Evolutionary conservation across 2,113 vertebrate species (phyloP).

Genomic region (Vulpes vulpes): DNA sequence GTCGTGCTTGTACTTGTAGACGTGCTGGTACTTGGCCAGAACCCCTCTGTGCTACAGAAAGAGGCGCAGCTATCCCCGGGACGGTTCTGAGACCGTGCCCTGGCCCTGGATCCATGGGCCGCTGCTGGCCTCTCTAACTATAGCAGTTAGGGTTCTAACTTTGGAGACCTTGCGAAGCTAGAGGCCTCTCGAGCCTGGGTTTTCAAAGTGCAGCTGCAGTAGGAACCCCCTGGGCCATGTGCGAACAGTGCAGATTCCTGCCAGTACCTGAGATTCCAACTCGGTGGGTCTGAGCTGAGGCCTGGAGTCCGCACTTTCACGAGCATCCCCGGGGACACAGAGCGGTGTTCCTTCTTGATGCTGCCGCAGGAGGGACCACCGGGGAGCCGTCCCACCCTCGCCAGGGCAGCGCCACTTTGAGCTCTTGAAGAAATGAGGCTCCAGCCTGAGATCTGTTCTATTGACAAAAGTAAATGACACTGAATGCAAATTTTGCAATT

Average conservation of each 20-base stretch:
- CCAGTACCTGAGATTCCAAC: not conserved
- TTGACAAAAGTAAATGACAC: not conserved
- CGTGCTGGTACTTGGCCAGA: not conserved
- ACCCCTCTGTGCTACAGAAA: not conserved
- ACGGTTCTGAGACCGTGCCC: not conserved
- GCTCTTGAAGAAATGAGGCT: not conserved
- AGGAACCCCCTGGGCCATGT: not conserved
- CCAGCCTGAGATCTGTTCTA: not conserved
- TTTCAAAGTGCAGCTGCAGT: not conserved
- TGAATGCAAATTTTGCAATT: not conserved
- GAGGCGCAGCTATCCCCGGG: no score
- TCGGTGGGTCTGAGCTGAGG: not conserved
- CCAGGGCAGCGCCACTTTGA: not conserved
- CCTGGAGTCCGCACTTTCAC: not conserved
- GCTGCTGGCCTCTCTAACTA: not conserved
- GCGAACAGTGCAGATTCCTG: not conserved
- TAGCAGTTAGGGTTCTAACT: not conserved
- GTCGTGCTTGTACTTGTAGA: not conserved
- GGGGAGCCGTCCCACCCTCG: not conserved
- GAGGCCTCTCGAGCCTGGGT: not conserved
- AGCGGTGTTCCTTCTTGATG: not conserved
- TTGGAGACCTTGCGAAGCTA: not conserved
- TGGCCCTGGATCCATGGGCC: not conserved
- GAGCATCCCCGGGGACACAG: no score
- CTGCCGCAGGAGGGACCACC: accelerated